Conservation (phyloP, 2,113 vertebrate genomes). For the Engraulis encrasicolus region DNA sequence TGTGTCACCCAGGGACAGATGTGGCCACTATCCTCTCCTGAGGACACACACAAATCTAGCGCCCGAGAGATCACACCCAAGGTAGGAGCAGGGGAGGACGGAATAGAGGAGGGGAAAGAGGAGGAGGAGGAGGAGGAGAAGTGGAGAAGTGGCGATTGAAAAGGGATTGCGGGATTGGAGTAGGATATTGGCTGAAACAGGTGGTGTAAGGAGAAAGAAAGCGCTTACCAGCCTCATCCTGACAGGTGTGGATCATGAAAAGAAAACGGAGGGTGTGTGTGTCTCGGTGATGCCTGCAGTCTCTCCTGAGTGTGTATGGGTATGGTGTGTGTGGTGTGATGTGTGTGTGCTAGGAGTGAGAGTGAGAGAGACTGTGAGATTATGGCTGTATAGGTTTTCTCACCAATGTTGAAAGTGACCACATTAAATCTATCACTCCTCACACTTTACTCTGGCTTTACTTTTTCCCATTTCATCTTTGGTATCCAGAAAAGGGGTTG, state of each 20-base stretch:
- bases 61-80: neutral
- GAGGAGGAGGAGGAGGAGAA: neutral
- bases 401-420: slow-evolving; percentile 55
- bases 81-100: slow-evolving; percentile 55
- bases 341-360: neutral
- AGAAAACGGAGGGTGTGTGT: neutral
- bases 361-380: slow-evolving; percentile 44
- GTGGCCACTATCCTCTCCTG: neutral
- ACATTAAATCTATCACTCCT: slow-evolving; percentile 65
- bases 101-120: neutral
- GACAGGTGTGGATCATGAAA: neutral
- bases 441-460: slow-evolving; percentile 49
- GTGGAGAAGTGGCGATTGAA: neutral
- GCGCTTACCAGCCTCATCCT: neutral
- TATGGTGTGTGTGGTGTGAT: slow-evolving; percentile 58
- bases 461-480: neutral
- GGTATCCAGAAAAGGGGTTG: neutral
- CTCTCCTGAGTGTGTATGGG: slow-evolving; percentile 1
- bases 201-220: neutral
- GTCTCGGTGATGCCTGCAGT: neutral
- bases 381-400: slow-evolving; percentile 40
- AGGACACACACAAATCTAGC: neutral
- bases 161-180: neutral
- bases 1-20: neutral
- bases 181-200: neutral